Base-by-base conservation (phyloP, 2,113 vertebrate genomes). In the Connochaetes taurinus region DNA sequence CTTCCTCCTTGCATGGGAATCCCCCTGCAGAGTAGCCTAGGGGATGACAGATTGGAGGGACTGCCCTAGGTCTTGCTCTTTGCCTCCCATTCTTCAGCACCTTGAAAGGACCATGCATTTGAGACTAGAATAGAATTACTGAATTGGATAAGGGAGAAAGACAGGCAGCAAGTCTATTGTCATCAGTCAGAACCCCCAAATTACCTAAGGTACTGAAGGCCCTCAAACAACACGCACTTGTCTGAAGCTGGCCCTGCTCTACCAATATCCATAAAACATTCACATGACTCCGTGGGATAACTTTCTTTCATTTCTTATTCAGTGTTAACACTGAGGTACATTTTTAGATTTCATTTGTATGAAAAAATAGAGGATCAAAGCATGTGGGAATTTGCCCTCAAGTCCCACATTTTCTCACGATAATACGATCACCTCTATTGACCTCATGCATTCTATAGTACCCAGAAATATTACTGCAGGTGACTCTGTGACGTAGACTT, bases 321-420 rank as follows among this genome's bases (percentile, higher is more conserved):
- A 47, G 1, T 31, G 21, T 91, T 71, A 85, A 1, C 36, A 40
- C 1, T 60, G 58, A 60, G 27, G 2, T 45, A 67, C 16, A 17
- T 4, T 9, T 89, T 84, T 50, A 53, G 57, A 50, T 62, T 90
- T 60, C 31, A 64, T 3, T 11, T 82, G 2, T 60, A 31, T 71
- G 52, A 92, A 94, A 43, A 67, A 91, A 52, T 2, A 45, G 36
- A 74, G n/a, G 7, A 36, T 60, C 47, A 90, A 33, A 71, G 27
- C 13, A 21, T 5, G 7, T 29, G 4, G 2, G 5, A 62, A 62
- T 45, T 50, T n/a, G 7, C 6, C 21, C 27, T 16, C 2, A 21
- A 15, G 11, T 0, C 5, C 25, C 17, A 15, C 1, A 14, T 2
- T 29, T 91, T 82, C 52, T 64, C 64, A 40, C 0, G 3, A 6